Conservation (phyloP, 2,888 invertebrate genomes). For the Leptinotarsa haldemani region DNA sequence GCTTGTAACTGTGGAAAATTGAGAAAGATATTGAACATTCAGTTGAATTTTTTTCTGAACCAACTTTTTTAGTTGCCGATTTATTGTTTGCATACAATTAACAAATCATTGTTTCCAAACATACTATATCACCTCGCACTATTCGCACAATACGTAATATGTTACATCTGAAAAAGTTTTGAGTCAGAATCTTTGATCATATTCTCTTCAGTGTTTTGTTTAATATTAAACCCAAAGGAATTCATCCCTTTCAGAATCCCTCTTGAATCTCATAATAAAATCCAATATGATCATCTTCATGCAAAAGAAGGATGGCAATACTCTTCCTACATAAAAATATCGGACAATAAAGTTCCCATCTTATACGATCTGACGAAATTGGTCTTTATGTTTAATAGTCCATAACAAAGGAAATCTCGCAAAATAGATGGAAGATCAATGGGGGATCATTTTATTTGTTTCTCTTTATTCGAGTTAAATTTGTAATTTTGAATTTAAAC, state of each 20-base stretch:
- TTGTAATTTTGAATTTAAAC: too few species aligned
- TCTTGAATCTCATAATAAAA: slow-evolving; percentile 22
- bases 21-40: too few species aligned
- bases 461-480: too few species aligned
- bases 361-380: slow-evolving; percentile 2
- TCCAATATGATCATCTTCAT: slow-evolving; percentile 23
- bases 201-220: slow-evolving; percentile 34
- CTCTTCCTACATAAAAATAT: slow-evolving; percentile 11
- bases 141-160: neutral
- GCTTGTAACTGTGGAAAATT: too few species aligned
- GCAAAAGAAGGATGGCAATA: slow-evolving; percentile 1
- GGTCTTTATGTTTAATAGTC: slow-evolving; percentile 5
- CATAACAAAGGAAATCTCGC: neutral
- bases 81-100: too few species aligned
- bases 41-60: too few species aligned
- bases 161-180: slow-evolving; percentile 5
- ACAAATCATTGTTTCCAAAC: too few species aligned
- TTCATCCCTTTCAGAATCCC: slow-evolving; percentile 20
- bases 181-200: slow-evolving; percentile 44
- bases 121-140: too few species aligned
- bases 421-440: neutral
- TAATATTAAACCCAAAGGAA: slow-evolving; percentile 27
- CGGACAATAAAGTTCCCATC: slow-evolving; percentile 2
- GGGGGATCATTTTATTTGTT: too few species aligned
- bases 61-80: too few species aligned